Base-by-base conservation (phyloP, 1,140 invertebrate species). In the Cryptotermes secundus region DNA sequence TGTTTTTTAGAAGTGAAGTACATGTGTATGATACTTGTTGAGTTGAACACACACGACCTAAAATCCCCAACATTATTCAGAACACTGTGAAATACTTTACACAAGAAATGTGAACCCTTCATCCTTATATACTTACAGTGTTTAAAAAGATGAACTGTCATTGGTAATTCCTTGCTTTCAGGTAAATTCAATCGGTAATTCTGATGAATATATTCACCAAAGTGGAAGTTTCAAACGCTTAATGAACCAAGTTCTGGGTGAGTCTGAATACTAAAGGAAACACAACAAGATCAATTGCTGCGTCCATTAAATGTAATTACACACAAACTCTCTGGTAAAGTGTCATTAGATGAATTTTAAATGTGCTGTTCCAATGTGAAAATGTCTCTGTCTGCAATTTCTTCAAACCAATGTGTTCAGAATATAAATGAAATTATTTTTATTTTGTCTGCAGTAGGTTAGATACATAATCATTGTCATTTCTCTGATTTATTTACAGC, bases 141-240 rank as follows among this genome's bases (percentile, higher is more conserved):
- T 19, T 49, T 49, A 14, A 49, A 49, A 19, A 6, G 4, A 38
- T 38, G n/a, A 38, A 38, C 14, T 49, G 45, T 49, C 45, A 49
- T 49, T 19, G 16, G 16, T 72, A 24, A 36, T 59, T 31, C 79
- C 31, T 42, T 81, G n/a, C 12, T 81, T 82, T 83, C 82, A 90
- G 87, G 83, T 89, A 38, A 91, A 90, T 86, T 90, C 90, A 35
- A 86, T 91, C 79, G 90, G 90, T n/a, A 88, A 88, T 83, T 90
- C 92, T 38, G 89, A 90, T 34, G 96, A 97, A 87, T 93, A 93
- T 87, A 97, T 97, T 88, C 96, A 96, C 87, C 96, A 98, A 89
- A 97, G 96, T 89, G 94, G 95, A 89, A 96, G 95, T 85, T 98
- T 97, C 92, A 96, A 96, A 90, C 94, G 96, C 88, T 93, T 98